Percentiles rank a stretch among this genome's conserved stretches.
Conservation (phyloP, 2,888 invertebrate species). For the Caradrina clavipalpis region DNA sequence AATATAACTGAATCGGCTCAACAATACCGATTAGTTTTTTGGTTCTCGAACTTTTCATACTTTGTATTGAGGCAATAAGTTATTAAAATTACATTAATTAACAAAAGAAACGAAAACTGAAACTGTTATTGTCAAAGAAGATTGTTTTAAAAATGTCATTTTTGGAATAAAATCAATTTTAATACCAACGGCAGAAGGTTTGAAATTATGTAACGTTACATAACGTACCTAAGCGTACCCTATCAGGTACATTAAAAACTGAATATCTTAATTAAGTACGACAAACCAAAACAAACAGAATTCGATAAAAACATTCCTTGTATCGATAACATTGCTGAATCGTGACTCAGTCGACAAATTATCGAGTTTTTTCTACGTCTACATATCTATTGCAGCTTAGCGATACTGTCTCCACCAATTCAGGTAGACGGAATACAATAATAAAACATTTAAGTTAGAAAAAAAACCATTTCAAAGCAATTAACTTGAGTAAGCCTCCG, state of each 20-base stretch:
- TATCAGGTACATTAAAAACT: conserved; percentile 27
- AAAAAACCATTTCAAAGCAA: conserved; percentile 87
- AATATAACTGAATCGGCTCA: conserved; percentile 33
- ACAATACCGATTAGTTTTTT: conserved; percentile 9
- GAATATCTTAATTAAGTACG: conserved; percentile 60
- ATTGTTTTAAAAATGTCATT: not conserved
- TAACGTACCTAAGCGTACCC: not conserved
- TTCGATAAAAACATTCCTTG: conserved; percentile 76
- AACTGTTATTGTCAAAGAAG: not conserved
- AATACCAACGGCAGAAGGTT: not conserved
- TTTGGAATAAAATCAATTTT: not conserved
- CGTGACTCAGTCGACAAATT: conserved; percentile 73
- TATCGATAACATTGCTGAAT: conserved; percentile 79
- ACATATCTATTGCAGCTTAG: conserved; percentile 74
- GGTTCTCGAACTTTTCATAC: not conserved
- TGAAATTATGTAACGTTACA: conserved; percentile 7
- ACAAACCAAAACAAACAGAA: conserved; percentile 74
- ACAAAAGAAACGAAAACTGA: not conserved
- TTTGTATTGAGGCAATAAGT: not conserved
- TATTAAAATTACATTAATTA: not conserved
- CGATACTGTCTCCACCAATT: conserved; percentile 84
- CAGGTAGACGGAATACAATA: conserved; percentile 88
- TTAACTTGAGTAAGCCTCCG: conserved; percentile 86
- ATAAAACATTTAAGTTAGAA: conserved; percentile 82
- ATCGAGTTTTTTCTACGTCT: conserved; percentile 77